Evolutionary conservation across 2,113 vertebrate genomes (phyloP).

Genomic region (Callopanchax toddi): DNA sequence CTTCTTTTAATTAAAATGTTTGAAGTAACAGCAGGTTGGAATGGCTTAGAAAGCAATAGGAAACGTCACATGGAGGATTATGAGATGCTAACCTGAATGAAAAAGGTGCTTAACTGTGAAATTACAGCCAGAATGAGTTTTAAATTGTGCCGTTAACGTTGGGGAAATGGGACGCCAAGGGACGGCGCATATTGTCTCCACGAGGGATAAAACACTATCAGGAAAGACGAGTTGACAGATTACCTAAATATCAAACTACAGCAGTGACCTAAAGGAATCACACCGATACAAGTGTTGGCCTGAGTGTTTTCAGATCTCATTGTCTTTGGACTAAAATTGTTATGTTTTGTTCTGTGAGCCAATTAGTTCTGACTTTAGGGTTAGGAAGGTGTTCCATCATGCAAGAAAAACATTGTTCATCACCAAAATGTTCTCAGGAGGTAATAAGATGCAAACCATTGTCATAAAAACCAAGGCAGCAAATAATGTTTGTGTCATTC

Average conservation of each 20-base stretch:
- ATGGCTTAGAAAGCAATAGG: slow-evolving; percentile 57
- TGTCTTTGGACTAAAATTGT: too few relatives aligned
- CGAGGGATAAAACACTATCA: slow-evolving; percentile 56
- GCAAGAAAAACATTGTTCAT: too few relatives aligned
- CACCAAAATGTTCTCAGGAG: too few relatives aligned
- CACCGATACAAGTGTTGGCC: background rate
- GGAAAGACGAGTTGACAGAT: slow-evolving; percentile 52
- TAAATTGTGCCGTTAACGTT: slow-evolving; percentile 80
- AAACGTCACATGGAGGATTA: slow-evolving; percentile 70
- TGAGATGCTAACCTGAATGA: slow-evolving; percentile 65
- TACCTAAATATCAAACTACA: slow-evolving; percentile 18
- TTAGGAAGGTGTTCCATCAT: too few relatives aligned
- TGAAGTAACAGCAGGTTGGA: slow-evolving; percentile 43
- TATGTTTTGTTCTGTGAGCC: too few relatives aligned
- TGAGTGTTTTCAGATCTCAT: background rate
- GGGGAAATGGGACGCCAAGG: slow-evolving; percentile 72
- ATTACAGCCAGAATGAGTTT: slow-evolving; percentile 78
- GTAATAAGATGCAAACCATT: too few relatives aligned
- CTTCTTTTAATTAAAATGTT: slow-evolving; percentile 74
- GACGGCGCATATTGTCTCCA: slow-evolving; percentile 70
- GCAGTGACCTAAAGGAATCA: too few relatives aligned
- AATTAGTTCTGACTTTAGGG: too few relatives aligned
- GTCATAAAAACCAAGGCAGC: too few relatives aligned
- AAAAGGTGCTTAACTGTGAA: slow-evolving; percentile 79
- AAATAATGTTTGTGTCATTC: too few relatives aligned